Base-by-base conservation (phyloP, 2,113 vertebrate genomes). In the Dasyornis broadbenti region DNA sequence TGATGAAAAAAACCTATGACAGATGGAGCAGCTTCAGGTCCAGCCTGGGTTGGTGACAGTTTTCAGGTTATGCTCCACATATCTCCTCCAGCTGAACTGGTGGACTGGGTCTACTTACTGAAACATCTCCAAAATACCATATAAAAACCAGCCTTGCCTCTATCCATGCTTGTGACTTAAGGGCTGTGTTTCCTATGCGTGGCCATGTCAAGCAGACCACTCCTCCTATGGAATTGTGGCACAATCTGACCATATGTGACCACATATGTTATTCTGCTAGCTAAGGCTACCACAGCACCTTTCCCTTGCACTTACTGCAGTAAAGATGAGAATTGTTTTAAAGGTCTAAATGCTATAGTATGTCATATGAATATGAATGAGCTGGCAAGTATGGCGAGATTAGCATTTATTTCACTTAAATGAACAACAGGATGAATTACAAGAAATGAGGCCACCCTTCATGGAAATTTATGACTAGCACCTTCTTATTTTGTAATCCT, bases 341-440 rank as follows among this genome's bases (percentile, higher is more conserved):
- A 87, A 91, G 69, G 91, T 82, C 89, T 95, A 69, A 92, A 93
- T n/a, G 57, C 73, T 90, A 88, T 63, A 81, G 65, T 18, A 63
- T 86, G 75, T 82, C 64, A 69, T 60, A 90, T 89, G 93, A 93
- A 93, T 93, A 93, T 76, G 88, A 96, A 96, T 90, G 82, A 94
- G 79, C 73, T 84, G 88, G 91, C 60, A 93, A 83, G 82, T 90
- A 94, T 87, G 73, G 86, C 0, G 0, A 96, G 91, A 96, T 92
- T 93, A 95, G 82, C 76, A 89, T 95, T 96, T 94, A 96, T 93
- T 97, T 94, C 92, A 95, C 92, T 87, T 59, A 97, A 92, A 57
- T 96, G 94, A 97, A 95, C 92, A 96, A 97, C 95, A 90, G 76
- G 90, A 94, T 79, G 90, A 95, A 94, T 90, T 96, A 92, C 64